Evolutionary conservation across 2,888 invertebrate genomes (phyloP), one percentile per base, ranked within the genome.

Genomic region (Tortrix viridana): DNA sequence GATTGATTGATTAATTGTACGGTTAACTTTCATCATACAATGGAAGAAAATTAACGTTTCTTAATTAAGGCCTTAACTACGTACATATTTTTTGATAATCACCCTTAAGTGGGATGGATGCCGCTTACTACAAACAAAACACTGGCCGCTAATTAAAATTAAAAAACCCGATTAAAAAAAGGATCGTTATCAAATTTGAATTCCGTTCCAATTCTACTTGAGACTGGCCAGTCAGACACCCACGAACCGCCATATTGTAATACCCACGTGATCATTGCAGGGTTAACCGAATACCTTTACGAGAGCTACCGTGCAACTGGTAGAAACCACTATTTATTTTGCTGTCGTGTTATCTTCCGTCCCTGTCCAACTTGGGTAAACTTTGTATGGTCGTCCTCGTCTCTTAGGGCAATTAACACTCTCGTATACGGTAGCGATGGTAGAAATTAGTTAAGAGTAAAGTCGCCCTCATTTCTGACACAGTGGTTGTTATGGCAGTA

Each of bases 381-480:
- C 22, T 20, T 7, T 18, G 19, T 60, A 59, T 55, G 32, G 44
- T 37, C 18, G 26, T 68, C 69, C 38, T 54, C 47, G 46, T 67
- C 67, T 22, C 23, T 12, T 52, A 43, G 41, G 60, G 65, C 66
- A 70, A 70, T 70, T 70, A 70, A 68, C 68, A 70, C 69, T 52
- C 57, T 52, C 59, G 67, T 65, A 70, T 70, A 70, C 69, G 69
- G 69, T 70, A 68, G 69, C 69, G 56, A 55, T 68, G 66, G 65
- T 67, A 70, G 69, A 70, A 70, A 70, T 70, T 70, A 68, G 69
- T 70, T 70, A 67, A 68, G 61, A 68, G 65, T 67, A 62, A 66
- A 66, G 65, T 66, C 49, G 67, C 66, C 54, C 64, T 60, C 65
- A 54, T 64, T 67, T 67, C 54, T 55, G 53, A 1, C 47, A 18